These are phyloP conservation scores for Pithys albifrons DNA, from an alignment of 2,113 vertebrate genomes.

Conservation along the genomic window DNA sequence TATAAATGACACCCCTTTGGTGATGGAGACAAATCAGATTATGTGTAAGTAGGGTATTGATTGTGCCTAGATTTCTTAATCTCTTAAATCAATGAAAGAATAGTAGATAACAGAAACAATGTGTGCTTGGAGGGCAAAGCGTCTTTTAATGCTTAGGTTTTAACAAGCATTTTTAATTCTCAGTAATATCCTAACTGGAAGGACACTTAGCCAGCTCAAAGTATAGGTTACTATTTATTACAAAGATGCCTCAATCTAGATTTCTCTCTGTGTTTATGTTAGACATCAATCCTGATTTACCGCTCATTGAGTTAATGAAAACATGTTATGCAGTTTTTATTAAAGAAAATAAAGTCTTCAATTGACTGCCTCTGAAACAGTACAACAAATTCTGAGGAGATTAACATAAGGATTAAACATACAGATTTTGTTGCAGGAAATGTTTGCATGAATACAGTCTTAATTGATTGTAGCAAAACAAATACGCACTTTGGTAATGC, in stretches of 20 bases:
- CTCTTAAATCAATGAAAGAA: conserved; percentile 11
- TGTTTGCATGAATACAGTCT: conserved; percentile 67
- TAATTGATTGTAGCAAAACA: conserved; percentile 72
- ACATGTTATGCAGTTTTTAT: conserved; percentile 34
- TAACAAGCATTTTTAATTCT: conserved; percentile 34
- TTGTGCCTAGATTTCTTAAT: conserved; percentile 55
- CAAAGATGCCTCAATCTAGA: neutral
- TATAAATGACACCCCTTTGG: neutral
- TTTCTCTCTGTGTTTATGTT: conserved; percentile 22
- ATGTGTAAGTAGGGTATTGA: conserved; percentile 14
- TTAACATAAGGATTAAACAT: conserved; percentile 63
- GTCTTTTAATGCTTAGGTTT: neutral
- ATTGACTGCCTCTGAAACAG: conserved; percentile 34
- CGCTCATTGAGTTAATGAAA: conserved; percentile 57
- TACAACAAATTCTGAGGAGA: conserved; percentile 40
- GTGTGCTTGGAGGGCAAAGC: neutral
- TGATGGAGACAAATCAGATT: conserved; percentile 43
- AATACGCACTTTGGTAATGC: conserved; percentile 51
- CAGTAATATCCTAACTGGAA: conserved; percentile 15
- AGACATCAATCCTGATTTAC: conserved; percentile 55
- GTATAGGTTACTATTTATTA: conserved; percentile 4
- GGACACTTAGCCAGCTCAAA: neutral
- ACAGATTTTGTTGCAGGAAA: conserved; percentile 68
- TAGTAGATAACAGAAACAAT: neutral
- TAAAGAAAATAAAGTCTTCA: conserved; percentile 58